Evolutionary conservation across 1,140 invertebrate genomes (phyloP), one percentile per base, ranked within the genome.

Genomic region (Bombus difficillimus): DNA sequence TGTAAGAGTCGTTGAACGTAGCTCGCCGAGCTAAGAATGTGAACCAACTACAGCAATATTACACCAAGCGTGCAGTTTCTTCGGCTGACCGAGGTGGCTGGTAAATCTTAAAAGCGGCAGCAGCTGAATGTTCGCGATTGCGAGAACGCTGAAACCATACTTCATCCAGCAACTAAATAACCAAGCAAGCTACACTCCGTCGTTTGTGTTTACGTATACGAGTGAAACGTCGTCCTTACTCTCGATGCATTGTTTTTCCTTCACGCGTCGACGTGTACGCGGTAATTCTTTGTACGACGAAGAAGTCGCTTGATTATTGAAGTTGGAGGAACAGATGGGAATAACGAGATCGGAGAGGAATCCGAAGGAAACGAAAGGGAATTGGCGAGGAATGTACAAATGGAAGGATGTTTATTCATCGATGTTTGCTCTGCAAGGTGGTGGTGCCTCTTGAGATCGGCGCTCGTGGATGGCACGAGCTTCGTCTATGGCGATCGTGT

Each of bases 151-250:
- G 85, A 83, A 89, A 89, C 86, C 88, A 75, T 89, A 83, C 82
- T 88, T 90, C 82, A 88, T 47, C 73, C 68, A 34, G 77, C 72
- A 72, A 91, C 80, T 92, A 86, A 92, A 88, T 90, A 91, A 86
- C 81, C 88, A 78, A 89, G 86, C 79, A 64, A 85, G 81, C 73
- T 73, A 57, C 73, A 71, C 74, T 39, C 32, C 41, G 68, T 47
- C 34, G 59, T 34, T 62, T 25, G 64, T 47, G 69, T 47, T 74
- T 82, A 66, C 74, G 79, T 83, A 59, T 59, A 41, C 39, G 37
- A 22, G 2, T 34, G 39, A 62, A 81, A 57, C 62, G 18, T 53
- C 18, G 37, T 66, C 57, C 71, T 68, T 28, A 62, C 69, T 81
- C n/a, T 34, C 32, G 9, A 18, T 32, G 15, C 47, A 3, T 22